Conservation (phyloP, 2,888 invertebrate genomes). For the Agonopterix heracliana region DNA sequence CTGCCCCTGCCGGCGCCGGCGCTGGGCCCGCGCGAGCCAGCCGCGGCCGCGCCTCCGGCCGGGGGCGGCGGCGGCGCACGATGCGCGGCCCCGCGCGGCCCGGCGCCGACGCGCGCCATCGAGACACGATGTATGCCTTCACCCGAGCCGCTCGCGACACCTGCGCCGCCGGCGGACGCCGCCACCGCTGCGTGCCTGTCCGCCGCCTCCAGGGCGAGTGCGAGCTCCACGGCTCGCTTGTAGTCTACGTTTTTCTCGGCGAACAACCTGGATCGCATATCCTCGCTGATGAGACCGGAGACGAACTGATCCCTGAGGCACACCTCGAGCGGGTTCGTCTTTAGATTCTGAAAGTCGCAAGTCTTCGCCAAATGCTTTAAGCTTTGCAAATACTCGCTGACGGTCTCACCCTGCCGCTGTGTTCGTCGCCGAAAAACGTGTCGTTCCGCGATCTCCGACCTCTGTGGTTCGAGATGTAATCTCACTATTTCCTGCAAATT, state of each 20-base stretch:
- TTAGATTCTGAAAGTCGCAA: not conserved
- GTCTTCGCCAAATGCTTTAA: constrained; percentile 10
- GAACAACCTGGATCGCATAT: constrained; percentile 6
- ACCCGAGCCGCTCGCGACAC: no score
- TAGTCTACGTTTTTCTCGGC: constrained; percentile 4
- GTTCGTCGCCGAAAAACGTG: constrained; percentile 3
- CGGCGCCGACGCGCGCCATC: no score
- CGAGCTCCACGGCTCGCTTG: not conserved
- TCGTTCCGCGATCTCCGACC: constrained; percentile 12
- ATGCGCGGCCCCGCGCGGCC: no score
- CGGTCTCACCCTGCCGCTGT: constrained; percentile 4
- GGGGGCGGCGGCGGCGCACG: no score
- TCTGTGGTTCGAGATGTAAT: constrained; percentile 10
- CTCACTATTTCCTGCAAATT: constrained; percentile 17
- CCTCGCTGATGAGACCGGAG: constrained; percentile 6
- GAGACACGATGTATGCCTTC: no score
- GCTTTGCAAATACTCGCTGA: constrained; percentile 7
- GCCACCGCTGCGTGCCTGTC: no score
- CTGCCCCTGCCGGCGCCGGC: no score
- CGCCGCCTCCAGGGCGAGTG: not conserved
- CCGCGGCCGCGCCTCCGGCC: no score
- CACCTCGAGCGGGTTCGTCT: constrained; percentile 1
- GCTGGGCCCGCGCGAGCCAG: no score
- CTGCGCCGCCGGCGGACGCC: no score
- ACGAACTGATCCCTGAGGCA: constrained; percentile 9